Evolutionary conservation across 64 coral and sea anemone genomes (phyloP), one percentile per base, ranked within the genome.

Genomic region (Actinia equina): DNA sequence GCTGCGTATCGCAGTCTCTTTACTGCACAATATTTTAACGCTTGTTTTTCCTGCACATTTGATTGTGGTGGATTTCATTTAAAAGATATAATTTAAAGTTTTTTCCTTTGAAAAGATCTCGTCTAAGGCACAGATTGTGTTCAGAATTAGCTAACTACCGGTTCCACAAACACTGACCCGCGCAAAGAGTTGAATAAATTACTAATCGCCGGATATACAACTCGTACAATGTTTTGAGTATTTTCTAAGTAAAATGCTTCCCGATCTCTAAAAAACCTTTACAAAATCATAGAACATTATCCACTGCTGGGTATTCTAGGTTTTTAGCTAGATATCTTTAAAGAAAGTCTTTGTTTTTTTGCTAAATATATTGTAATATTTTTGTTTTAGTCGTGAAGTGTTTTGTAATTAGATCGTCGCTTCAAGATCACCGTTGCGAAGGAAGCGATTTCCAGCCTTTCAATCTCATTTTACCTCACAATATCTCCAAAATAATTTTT

Each of bases 141-240:
- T 49, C 43, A 52, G 18, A 46, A 81, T 18, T 52, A 22, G 10
- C 49, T 52, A n/a, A 81, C 78, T 81, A 81, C 78, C 78, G 78
- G 78, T 81, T 52, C 46, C 22, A 44, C 44, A 52, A 81, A 81
- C 9, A 12, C 69, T 74, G 78, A 44, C 78, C 78, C 78, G 43
- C 78, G 78, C 19, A 49, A 81, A 13, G 20, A 81, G n/a, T 15
- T 81, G 78, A 44, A 81, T 81, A 81, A 81, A 81, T n/a, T 81
- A 81, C 78, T 17, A 79, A n/a, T 81, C 42, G 78, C 78, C 78
- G 78, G 78, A 81, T 81, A 81, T 81, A 81, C 18, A 81, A 81
- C 52, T 81, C 18, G 3, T 49, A 26, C 44, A 22, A 81, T 81
- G 43, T 81, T 81, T 81, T 81, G 16, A 23, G 44, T 81, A 16